Conservation (phyloP, 1,140 invertebrate genomes). For the Atta colombica region DNA sequence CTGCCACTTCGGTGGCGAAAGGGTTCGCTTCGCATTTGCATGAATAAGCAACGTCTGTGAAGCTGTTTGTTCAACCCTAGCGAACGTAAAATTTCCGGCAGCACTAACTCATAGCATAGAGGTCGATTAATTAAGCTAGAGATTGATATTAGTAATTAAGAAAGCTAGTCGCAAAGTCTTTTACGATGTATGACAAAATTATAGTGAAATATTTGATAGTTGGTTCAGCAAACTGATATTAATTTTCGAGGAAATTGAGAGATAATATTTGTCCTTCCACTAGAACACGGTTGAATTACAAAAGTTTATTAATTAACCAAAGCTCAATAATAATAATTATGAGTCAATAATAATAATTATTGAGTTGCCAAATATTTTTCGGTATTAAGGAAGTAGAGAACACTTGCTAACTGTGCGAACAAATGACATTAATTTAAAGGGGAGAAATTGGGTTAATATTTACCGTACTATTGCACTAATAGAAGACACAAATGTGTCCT, state of each 20-base stretch:
- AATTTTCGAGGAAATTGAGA: slow-evolving; percentile 18
- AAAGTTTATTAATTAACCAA: slow-evolving; percentile 14
- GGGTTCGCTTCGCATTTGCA: slow-evolving; percentile 75
- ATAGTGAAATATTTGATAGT: slow-evolving; percentile 38
- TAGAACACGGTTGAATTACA: not conserved
- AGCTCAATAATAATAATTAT: slow-evolving; percentile 23
- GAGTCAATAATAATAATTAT: slow-evolving; percentile 23
- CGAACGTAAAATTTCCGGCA: slow-evolving; percentile 52
- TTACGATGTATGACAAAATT: slow-evolving; percentile 8
- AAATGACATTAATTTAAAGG: slow-evolving; percentile 39
- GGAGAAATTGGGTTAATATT: slow-evolving; percentile 54
- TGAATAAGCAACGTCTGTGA: slow-evolving; percentile 77
- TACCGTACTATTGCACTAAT: slow-evolving; percentile 26
- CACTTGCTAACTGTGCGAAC: not conserved
- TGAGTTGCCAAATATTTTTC: slow-evolving; percentile 2
- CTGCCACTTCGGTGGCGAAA: slow-evolving; percentile 63
- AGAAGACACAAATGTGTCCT: slow-evolving; percentile 34
- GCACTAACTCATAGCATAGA: not conserved
- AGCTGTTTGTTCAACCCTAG: slow-evolving; percentile 61
- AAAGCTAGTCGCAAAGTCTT: slow-evolving; percentile 13
- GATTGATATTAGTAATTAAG: slow-evolving; percentile 56
- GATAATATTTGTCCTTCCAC: slow-evolving; percentile 20
- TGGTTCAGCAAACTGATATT: slow-evolving; percentile 10
- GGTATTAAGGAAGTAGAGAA: not conserved
- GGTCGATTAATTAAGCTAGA: slow-evolving; percentile 36